phyloP scores from a whole-genome alignment of 64 coral and sea anemone genomes.

The Actinia equina region DNA sequence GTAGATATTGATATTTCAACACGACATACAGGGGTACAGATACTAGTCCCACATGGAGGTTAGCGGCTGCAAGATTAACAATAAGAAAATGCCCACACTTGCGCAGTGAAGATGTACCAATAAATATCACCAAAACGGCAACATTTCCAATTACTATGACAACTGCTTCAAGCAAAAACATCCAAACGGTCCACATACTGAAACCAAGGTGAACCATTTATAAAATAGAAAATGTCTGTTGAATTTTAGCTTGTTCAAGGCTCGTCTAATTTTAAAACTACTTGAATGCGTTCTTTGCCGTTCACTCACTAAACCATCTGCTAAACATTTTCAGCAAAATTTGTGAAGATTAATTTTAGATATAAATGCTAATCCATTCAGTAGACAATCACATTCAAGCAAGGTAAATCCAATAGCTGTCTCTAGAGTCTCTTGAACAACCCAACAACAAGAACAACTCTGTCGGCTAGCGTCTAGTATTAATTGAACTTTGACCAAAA shows the following conservation, averaged over 20 bases:
- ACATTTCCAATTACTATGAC: slow-evolving; percentile 31
- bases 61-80: slow-evolving; percentile 15
- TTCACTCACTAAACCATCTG: no score
- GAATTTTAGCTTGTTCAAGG: neutral
- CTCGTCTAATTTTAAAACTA: neutral
- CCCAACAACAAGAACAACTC: no score
- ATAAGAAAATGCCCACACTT: slow-evolving; percentile 13
- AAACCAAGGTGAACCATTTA: no score
- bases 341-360: no score
- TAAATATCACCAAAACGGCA: neutral
- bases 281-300: no score
- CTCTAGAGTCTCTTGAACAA: no score
- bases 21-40: neutral
- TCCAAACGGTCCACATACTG: neutral
- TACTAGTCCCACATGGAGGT: slow-evolving; percentile 1
- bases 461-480: no score
- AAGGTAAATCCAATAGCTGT: no score
- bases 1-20: neutral
- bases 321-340: no score
- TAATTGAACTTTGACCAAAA: no score
- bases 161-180: slow-evolving; percentile 3
- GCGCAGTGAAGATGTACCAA: neutral
- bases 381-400: no score
- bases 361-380: no score
- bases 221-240: neutral